phyloP scores from a whole-genome alignment of 2,113 vertebrate genomes.

The Mormoops blainvillei region DNA sequence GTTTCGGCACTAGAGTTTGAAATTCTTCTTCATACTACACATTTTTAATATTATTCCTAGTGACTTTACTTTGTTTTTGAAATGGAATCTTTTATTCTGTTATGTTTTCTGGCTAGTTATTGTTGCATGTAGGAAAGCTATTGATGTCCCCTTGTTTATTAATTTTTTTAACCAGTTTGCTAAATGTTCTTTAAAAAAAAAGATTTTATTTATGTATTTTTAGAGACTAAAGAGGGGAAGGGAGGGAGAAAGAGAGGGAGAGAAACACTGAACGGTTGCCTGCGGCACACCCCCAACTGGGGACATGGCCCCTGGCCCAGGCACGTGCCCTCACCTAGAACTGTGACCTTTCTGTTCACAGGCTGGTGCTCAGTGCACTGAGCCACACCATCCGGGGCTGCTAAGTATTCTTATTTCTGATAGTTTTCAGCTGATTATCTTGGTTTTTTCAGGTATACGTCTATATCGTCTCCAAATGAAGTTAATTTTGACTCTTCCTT shows the following conservation, averaged over 20 bases:
- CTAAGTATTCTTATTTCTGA: neutral
- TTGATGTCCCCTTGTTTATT: neutral
- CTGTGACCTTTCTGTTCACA: no score
- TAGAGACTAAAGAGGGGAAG: no score
- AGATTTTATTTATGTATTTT: no score
- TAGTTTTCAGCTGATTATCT: neutral
- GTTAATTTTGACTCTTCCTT: neutral
- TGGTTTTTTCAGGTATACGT: neutral
- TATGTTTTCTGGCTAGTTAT: conserved; percentile 2
- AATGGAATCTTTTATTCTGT: conserved; percentile 12
- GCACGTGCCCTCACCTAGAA: no score
- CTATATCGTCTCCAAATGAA: neutral
- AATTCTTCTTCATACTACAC: neutral
- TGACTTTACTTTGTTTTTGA: conserved; percentile 6
- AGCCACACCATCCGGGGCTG: no score
- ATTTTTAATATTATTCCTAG: conserved; percentile 1
- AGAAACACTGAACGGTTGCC: no score
- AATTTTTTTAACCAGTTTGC: neutral
- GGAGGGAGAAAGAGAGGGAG: no score
- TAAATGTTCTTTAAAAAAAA: conserved; percentile 2
- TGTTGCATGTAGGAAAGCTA: neutral
- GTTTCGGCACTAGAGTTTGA: neutral
- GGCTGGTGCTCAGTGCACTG: no score
- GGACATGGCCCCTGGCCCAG: no score
- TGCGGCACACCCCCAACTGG: no score